phyloP scores from a whole-genome alignment of 1,140 invertebrate genomes.

The Notospermus geniculatus region DNA sequence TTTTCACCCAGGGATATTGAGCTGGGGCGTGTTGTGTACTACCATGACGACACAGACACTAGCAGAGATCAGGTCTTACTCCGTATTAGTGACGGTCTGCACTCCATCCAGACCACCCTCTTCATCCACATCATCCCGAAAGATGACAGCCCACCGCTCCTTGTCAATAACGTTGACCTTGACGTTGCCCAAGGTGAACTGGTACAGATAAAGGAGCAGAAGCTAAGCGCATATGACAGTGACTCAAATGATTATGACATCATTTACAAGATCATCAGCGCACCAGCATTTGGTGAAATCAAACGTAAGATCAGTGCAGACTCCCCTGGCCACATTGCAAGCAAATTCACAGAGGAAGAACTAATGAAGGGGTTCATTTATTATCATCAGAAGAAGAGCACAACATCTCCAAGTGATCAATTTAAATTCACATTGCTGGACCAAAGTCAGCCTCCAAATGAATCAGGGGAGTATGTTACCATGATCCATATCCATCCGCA shows the following conservation, averaged over 20 bases:
- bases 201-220: conserved; percentile 67
- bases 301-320: conserved; percentile 32
- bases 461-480: conserved; percentile 45
- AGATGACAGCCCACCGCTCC: conserved; percentile 84
- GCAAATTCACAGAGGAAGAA: conserved; percentile 46
- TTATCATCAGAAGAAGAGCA: conserved; percentile 45
- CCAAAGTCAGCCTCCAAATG: conserved; percentile 55
- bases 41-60: conserved; percentile 52
- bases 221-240: conserved; percentile 66
- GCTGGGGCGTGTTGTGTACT: conserved; percentile 38
- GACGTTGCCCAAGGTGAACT: conserved; percentile 84
- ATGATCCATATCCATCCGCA: conserved; percentile 51
- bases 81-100: conserved; percentile 40
- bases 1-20: conserved; percentile 45
- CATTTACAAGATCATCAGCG: conserved; percentile 46
- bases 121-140: conserved; percentile 75
- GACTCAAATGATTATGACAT: conserved; percentile 71
- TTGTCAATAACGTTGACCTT: conserved; percentile 81
- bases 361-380: conserved; percentile 46
- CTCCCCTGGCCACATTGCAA: conserved; percentile 38
- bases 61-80: conserved; percentile 46
- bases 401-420: conserved; percentile 35
- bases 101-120: conserved; percentile 61
- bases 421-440: conserved; percentile 54
- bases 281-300: conserved; percentile 50